Evolutionary conservation across 2,888 invertebrate species (phyloP), one percentile per base, ranked within the genome.

Genomic region (Dicroscelio sp.): DNA sequence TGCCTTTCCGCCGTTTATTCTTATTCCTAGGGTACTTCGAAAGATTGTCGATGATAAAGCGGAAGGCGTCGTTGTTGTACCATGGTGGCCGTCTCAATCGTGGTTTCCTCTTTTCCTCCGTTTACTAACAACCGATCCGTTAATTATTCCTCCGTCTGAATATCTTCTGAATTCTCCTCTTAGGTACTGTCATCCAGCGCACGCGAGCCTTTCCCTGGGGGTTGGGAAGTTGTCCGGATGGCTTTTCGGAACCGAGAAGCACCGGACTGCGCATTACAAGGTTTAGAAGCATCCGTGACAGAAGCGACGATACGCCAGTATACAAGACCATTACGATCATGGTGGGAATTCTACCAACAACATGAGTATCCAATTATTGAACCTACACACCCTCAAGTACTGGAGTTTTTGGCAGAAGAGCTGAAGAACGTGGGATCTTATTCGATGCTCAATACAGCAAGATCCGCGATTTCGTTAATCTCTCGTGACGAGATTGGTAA

Each of bases 1-100:
- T 38, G 67, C 67, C 14, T 67, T 67, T 38, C 67, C 67, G 1
- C 67, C 67, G n/a, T 67, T 67, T n/a, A 35, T 35, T 12, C 14
- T 67, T 23, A 35, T 67, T 8, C 67, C 25, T 12, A n/a, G 35
- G 12, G 35, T 67, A 20, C n/a, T 33, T 6, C 27, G 30, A 27
- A 63, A 63, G 30, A 63, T 63, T 27, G 20, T 63, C 14, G 25
- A 27, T 27, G 60, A 63, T 20, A 63, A 63, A 30, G 27, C 60
- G 25, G 20, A 10, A 8, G 30, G 60, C 14, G 30, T 27, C 12
- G 4, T 35, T 4, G 35, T 67, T 5, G 35, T 67, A 17, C 67
- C 67, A 23, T 35, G n/a, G 31, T 65, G 31, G 65, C 65, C 65
- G 14, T 65, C 65, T 12, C 58, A 58, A 6, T 23, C 58, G 25